phyloP scores from a whole-genome alignment of 2,888 invertebrate genomes.

The Autographa gamma region DNA sequence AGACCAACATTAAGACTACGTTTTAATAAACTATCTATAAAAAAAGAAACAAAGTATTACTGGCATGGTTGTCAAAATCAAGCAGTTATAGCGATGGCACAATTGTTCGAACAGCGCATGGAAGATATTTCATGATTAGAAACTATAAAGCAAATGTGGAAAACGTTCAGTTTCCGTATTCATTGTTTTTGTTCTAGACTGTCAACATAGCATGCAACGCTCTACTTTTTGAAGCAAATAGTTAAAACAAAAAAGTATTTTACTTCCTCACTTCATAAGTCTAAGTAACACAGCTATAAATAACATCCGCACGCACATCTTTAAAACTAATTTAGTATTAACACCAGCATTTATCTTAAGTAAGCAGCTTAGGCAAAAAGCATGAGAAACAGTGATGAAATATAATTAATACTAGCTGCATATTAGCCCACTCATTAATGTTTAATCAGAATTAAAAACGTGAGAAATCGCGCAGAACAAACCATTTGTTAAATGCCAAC shows the following conservation, averaged over 20 bases:
- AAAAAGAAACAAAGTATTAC: background rate
- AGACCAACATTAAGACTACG: too few species aligned
- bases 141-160: conserved; percentile 11
- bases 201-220: conserved; percentile 9
- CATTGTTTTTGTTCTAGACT: background rate
- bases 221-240: conserved; percentile 8
- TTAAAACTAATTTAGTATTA: background rate
- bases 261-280: conserved; percentile 3
- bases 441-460: conserved; percentile 34
- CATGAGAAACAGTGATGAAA: background rate
- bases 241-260: background rate
- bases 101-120: background rate
- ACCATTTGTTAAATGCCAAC: conserved; percentile 24
- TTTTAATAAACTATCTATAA: background rate
- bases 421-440: conserved; percentile 12
- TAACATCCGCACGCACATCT: background rate
- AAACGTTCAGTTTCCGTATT: background rate
- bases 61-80: background rate
- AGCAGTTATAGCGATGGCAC: background rate
- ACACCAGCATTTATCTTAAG: background rate
- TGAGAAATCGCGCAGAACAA: conserved; percentile 34
- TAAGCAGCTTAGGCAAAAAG: background rate
- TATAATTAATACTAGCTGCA: conserved; percentile 8
- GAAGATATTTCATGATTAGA: conserved; percentile 3
- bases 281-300: background rate